Base-by-base conservation (phyloP, 2,888 invertebrate genomes). In the Pandemis cinnamomeana region DNA sequence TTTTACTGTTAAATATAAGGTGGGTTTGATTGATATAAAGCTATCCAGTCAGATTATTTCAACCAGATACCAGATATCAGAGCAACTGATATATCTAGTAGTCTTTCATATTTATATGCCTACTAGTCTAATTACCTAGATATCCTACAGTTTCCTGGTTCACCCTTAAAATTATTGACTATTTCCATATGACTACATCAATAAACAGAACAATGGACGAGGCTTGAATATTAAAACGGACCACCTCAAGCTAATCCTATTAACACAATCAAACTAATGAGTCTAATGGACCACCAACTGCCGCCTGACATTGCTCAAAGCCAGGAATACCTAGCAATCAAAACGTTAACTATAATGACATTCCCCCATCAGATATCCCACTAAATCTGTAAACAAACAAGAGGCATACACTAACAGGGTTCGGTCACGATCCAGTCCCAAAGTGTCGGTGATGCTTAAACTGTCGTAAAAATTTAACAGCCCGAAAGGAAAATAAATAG, bases 401-500 rank as follows among this genome's bases (percentile, higher is more conserved):
- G 58, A 68, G 15, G 27, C 7, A 13, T 36, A 58, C 58, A 51
- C 53, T 64, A 70, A 64, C 60, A 64, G 64, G 69, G 58, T 66
- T 58, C 73, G n/a, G 63, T 70, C 73, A 73, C 73, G 73, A 61
- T 51, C 71, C 67, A 64, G 77, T 79, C 84, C 82, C 83, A 84
- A 85, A 89, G 87, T 88, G 87, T 83, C 83, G 84, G 84, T 86
- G 87, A 87, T 89, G 87, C 92, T 93, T 92, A 91, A 92, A 90
- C 83, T 83, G 87, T 85, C 91, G 89, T 93, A 89, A 93, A 93
- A 81, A 61, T 85, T 91, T 92, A 89, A 93, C 86, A 84, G 88
- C 85, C 85, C 80, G 80, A 74, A 87, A 90, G 86, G 87, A 88
- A 91, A 92, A 92, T 91, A 92, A 92, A 93, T 92, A 91, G 89